Base-by-base conservation (phyloP, 64 coral and sea anemone genomes). In the Pocillopora damicornis region DNA sequence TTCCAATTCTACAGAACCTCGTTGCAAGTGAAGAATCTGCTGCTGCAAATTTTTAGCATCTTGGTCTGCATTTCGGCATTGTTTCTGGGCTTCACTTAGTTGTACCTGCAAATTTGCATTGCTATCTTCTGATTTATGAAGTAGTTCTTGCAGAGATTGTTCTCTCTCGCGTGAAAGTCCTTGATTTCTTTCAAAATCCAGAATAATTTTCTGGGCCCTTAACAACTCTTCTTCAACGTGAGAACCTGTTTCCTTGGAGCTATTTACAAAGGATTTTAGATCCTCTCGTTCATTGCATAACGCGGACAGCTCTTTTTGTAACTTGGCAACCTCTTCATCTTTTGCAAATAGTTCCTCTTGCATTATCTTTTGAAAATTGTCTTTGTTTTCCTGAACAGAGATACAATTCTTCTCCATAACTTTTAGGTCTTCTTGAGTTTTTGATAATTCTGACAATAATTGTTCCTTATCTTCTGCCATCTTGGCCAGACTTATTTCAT, bases 271-370 rank as follows among this genome's bases (percentile, higher is more conserved):
- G 14, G 37, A 12, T 84, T 86, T 58, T 42, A 93, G 74, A 67
- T 60, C 37, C 20, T 78, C 73, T 36, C 76, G 76, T 67, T 93
- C 88, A 42, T 78, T 79, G 82, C 73, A 89, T 63, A 89, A 34
- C 64, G 37, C 58, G 9, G 73, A 75, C 59, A 92, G 66, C 71
- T 96, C 91, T 35, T 93, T 86, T 45, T 96, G 91, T 57, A 96
- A 75, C 42, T 79, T 82, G 26, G 34, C 61, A 92, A 96, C 79
- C 16, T 93, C 90, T 59, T 76, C 76, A 63, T 93, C 94, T 61
- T 93, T 96, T 1, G 79, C 76, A 64, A 72, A 87, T 12, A 91
- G 73, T 74, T 93, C 94, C 59, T 96, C 88, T 73, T 79, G 87
- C 35, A 90, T 66, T 15, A 57, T 79, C 9, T 88, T 86, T 30